Evolutionary conservation across 2,888 invertebrate species (phyloP), one percentile per base, ranked within the genome.

Genomic region (Drosophila anomalata): DNA sequence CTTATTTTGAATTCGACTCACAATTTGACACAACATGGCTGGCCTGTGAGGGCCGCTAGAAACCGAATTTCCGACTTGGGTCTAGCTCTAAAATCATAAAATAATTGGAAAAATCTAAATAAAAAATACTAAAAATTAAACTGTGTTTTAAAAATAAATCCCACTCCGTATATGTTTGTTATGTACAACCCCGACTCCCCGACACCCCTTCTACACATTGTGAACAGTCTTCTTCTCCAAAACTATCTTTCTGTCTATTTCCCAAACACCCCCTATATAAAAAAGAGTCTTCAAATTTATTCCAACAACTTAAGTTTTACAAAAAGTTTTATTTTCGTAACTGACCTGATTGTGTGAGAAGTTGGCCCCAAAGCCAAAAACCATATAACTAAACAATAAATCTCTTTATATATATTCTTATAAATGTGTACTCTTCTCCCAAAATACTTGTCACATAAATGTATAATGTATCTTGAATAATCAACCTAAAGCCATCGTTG

Each of bases 401-500:
- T 46, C 53, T 46, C 61, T 57, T 50, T 58, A 62, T 61, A 56
- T 60, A 47, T 63, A 62, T 53, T 47, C 59, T 74, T 53, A 70
- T 76, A 69, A 70, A 63, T 75, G 74, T 62, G 48, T 79, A 61
- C 72, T 79, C 71, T 76, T 71, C 70, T 75, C 69, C 73, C 59
- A 59, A 76, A 74, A 70, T 70, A 66, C 54, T 71, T 71, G 60
- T 63, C 77, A 70, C 67, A 66, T 67, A 76, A 80, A 78, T 75
- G 75, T 79, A 81, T 48, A 80, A 78, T 75, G 33, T 72, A 78
- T 82, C 67, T 66, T 48, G 55, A 68, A 67, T 26, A 58, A 72
- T 55, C 47, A 58, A 84, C 60, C 62, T 78, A 90, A 91, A 91
- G 91, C 91, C 91, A 90, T 90, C 91, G 83, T 88, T 91, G 87